These are phyloP conservation scores for Eulacestoma nigropectus DNA, from an alignment of 2,113 vertebrate genomes.

Conservation along the genomic window DNA sequence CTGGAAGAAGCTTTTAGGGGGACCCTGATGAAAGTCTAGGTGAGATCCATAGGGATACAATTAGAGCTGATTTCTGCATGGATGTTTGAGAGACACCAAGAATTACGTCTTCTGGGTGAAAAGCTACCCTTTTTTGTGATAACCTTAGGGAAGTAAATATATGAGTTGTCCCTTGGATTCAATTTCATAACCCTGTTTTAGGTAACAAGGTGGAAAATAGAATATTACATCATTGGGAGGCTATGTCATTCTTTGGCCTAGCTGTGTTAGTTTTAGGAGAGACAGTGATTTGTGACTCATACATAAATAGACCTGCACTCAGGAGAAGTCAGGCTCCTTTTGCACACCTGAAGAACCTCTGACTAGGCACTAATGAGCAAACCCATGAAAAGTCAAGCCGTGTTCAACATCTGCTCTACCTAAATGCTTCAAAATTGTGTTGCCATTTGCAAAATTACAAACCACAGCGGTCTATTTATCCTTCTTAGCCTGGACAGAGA, in stretches of 20 bases:
- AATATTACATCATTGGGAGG: not conserved
- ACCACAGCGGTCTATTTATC: not conserved
- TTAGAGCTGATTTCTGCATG: not conserved
- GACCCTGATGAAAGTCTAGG: not conserved
- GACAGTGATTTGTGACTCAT: slow-evolving; percentile 2
- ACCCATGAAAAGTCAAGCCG: not conserved
- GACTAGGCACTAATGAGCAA: not conserved
- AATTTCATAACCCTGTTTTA: not conserved
- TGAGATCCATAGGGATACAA: not conserved
- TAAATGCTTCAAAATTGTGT: not conserved
- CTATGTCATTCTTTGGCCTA: slow-evolving; percentile 3
- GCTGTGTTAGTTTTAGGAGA: not conserved
- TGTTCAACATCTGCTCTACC: not conserved
- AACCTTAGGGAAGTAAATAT: not conserved
- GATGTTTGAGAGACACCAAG: not conserved
- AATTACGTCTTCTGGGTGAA: not conserved
- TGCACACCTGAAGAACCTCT: slow-evolving; percentile 1
- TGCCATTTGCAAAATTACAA: slow-evolving; percentile 23
- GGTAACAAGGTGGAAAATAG: not conserved
- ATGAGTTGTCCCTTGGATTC: not conserved
- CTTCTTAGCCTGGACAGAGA: not conserved
- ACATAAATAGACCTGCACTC: not conserved
- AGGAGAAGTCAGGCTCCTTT: not conserved
- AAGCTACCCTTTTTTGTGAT: not conserved
- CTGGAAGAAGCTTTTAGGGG: not conserved